Evolutionary conservation across 2,888 invertebrate genomes (phyloP).

Genomic region (Scrobipalpa atriplicella): DNA sequence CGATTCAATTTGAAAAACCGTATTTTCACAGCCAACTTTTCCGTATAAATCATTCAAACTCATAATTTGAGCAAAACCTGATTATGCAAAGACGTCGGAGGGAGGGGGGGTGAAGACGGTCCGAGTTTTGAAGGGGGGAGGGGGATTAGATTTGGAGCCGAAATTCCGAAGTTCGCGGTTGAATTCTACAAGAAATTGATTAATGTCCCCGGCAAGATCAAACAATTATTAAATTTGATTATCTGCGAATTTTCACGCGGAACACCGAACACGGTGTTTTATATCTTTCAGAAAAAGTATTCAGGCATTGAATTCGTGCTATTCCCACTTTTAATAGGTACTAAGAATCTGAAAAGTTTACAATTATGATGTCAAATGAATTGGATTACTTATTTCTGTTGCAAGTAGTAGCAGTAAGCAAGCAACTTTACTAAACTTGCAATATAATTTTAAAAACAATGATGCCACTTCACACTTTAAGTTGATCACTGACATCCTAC

Average conservation of each 20-base stretch:
- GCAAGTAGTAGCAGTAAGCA: no score
- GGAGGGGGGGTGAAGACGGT: slow-evolving; percentile 35
- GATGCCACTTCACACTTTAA: no score
- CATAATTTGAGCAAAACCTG: slow-evolving; percentile 70
- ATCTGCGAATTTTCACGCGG: slow-evolving; percentile 45
- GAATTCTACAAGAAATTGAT: slow-evolving; percentile 74
- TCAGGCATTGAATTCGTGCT: neutral
- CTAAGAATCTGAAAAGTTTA: no score
- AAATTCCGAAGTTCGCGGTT: slow-evolving; percentile 61
- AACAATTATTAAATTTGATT: slow-evolving; percentile 74
- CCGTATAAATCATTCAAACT: slow-evolving; percentile 68
- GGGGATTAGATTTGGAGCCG: slow-evolving; percentile 59
- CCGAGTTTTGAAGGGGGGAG: slow-evolving; percentile 26
- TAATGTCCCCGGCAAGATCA: slow-evolving; percentile 66
- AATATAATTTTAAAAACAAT: no score
- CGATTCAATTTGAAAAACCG: slow-evolving; percentile 37
- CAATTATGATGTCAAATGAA: no score
- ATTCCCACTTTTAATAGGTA: no score
- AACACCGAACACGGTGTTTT: neutral
- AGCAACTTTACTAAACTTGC: no score
- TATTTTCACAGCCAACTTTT: slow-evolving; percentile 58
- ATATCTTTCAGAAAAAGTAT: neutral
- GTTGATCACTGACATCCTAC: no score
- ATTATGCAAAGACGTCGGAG: slow-evolving; percentile 53
- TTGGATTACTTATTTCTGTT: no score